phyloP scores from a whole-genome alignment of 2,113 vertebrate species.

The Tonatia bakeri region DNA sequence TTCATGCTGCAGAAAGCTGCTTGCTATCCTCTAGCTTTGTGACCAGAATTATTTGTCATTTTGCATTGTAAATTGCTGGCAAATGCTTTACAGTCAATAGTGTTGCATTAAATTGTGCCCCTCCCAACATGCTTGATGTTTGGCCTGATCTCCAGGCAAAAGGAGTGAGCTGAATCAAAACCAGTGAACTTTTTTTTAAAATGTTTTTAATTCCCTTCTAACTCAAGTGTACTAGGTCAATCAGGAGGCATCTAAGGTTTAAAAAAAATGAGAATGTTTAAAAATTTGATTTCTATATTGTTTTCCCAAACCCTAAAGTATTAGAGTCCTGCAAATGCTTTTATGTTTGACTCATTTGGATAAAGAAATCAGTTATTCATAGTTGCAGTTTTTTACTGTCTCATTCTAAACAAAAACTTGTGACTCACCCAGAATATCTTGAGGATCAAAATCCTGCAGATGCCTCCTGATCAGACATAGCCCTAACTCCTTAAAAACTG shows the following conservation, averaged over 20 bases:
- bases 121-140: conserved; percentile 91
- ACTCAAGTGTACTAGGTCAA: conserved; percentile 77
- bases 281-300: conserved; percentile 19
- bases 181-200: conserved; percentile 78
- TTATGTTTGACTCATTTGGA: conserved; percentile 62
- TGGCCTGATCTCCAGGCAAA: conserved; percentile 90
- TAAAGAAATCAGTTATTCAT: conserved; percentile 46
- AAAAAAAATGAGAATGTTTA: not conserved
- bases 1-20: conserved; percentile 73
- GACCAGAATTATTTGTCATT: conserved; percentile 73
- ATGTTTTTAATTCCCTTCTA: conserved; percentile 82
- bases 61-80: conserved; percentile 76
- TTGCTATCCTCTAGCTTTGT: conserved; percentile 61
- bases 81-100: conserved; percentile 72
- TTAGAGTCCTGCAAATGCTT: conserved; percentile 33
- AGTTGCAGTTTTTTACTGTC: conserved; percentile 56
- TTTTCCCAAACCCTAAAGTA: conserved; percentile 73
- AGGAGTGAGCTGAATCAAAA: conserved; percentile 85
- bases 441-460: conserved; percentile 73
- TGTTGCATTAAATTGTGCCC: conserved; percentile 88
- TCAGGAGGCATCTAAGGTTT: conserved; percentile 79
- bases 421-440: conserved; percentile 16
- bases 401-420: conserved; percentile 60
- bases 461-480: conserved; percentile 80
- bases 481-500: conserved; percentile 76